These are phyloP conservation scores for Aphelocoma californica DNA, from an alignment of 2,797 vertebrate species.

Conservation along the genomic window DNA sequence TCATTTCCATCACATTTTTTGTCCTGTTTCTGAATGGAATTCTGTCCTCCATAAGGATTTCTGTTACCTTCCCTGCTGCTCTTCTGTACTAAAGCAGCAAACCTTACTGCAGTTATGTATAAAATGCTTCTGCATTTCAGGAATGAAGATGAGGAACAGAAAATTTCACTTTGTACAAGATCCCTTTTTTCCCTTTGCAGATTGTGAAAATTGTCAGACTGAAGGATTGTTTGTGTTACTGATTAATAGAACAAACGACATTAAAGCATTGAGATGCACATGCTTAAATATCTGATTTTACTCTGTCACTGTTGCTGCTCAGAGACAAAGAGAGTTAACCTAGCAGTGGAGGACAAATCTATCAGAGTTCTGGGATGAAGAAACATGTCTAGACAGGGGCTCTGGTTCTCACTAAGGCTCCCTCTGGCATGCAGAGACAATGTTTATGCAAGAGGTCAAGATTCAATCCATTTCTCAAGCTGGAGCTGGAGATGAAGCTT, in stretches of 20 bases:
- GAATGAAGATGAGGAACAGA: background rate
- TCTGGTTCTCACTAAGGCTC: slow-evolving; percentile 34
- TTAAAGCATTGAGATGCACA: background rate
- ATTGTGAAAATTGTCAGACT: background rate
- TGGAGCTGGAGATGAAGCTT: slow-evolving; percentile 24
- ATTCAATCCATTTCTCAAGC: slow-evolving; percentile 52
- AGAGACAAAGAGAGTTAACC: background rate
- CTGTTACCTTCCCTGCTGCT: background rate
- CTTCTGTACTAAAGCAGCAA: background rate
- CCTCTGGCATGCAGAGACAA: slow-evolving; percentile 47
- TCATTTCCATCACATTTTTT: background rate
- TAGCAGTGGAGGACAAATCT: background rate
- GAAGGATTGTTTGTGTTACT: background rate
- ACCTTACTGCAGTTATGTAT: background rate
- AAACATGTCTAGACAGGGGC: slow-evolving; percentile 46
- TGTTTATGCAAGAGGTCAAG: slow-evolving; percentile 67
- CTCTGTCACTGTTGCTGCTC: background rate
- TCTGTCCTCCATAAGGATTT: background rate
- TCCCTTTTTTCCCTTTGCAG: background rate
- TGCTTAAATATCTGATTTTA: background rate
- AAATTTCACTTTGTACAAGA: background rate
- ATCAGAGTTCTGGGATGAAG: slow-evolving; percentile 3
- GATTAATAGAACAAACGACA: background rate
- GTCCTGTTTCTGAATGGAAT: background rate
- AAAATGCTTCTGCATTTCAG: background rate